Conservation (phyloP, 1,140 invertebrate genomes). For the Megalopta genalis region DNA sequence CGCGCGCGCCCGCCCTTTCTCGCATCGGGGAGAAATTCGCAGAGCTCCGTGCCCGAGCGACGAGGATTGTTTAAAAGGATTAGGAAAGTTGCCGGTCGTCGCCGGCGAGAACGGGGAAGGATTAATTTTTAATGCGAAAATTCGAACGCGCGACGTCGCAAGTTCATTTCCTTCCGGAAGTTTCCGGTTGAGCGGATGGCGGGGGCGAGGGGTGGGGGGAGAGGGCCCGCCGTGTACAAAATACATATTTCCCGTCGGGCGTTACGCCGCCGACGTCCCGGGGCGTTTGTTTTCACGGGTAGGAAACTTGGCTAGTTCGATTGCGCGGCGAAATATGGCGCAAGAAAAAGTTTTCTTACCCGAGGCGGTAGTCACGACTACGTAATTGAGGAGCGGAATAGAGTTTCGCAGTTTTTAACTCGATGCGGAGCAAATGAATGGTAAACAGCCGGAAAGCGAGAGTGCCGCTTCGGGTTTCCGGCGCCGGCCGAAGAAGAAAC, state of each 20-base stretch:
- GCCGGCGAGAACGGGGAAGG: neutral
- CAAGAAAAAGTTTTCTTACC: slow-evolving; percentile 1
- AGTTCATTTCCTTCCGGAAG: neutral
- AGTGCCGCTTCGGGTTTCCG: neutral
- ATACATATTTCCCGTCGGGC: neutral
- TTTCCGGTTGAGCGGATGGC: neutral
- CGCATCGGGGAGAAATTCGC: neutral
- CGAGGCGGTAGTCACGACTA: neutral
- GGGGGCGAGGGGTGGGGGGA: no score
- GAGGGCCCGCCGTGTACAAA: neutral
- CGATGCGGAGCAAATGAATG: slow-evolving; percentile 5
- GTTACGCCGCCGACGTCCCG: neutral
- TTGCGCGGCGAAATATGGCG: neutral
- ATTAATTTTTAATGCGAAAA: slow-evolving; percentile 1
- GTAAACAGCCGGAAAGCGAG: slow-evolving; percentile 16
- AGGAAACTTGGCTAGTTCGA: slow-evolving; percentile 6
- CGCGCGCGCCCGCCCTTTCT: neutral
- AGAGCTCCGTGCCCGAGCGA: neutral
- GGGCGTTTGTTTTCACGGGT: neutral
- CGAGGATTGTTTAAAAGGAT: neutral
- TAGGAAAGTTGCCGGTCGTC: neutral
- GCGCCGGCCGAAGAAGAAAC: neutral
- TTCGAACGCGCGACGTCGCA: neutral
- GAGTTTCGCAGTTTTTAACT: slow-evolving; percentile 19
- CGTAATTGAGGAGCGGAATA: slow-evolving; percentile 1